Conservation (phyloP, 2,113 vertebrate species). For the Ceuthmochares aereus region DNA sequence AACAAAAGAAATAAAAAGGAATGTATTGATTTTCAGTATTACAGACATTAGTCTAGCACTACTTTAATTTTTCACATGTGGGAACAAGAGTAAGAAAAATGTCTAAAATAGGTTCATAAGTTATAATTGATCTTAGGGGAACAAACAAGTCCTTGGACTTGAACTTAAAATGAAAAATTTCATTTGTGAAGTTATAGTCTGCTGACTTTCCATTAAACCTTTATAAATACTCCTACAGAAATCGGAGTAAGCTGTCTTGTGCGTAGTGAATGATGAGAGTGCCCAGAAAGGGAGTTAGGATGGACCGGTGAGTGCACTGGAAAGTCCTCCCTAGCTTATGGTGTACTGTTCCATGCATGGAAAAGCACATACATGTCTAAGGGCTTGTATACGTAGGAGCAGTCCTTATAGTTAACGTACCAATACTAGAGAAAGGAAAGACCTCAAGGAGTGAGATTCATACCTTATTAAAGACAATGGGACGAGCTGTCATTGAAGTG, state of each 20-base stretch:
- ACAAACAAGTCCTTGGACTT: background rate
- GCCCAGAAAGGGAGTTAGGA: background rate
- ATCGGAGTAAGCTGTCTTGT: background rate
- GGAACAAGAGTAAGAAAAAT: background rate
- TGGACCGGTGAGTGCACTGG: background rate
- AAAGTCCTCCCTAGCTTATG: background rate
- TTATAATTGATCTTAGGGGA: background rate
- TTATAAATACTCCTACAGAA: background rate
- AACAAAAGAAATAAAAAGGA: background rate
- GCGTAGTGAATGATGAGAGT: background rate
- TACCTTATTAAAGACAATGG: background rate
- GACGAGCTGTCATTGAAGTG: background rate
- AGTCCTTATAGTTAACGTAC: background rate
- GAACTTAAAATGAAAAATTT: background rate
- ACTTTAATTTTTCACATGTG: background rate
- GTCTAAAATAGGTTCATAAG: background rate
- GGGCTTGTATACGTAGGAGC: background rate
- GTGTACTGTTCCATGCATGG: background rate
- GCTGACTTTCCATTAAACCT: background rate
- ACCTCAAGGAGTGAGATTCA: background rate
- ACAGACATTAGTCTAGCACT: background rate
- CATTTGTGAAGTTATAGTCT: background rate
- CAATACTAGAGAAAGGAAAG: background rate
- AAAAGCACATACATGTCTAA: rapidly evolving
- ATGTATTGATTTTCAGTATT: background rate